A percentile compares a stretch with the other conserved stretches of the same genome.
Evolutionary conservation across 2,888 invertebrate species (phyloP).

Genomic region (Phragmatobia fuliginosa): DNA sequence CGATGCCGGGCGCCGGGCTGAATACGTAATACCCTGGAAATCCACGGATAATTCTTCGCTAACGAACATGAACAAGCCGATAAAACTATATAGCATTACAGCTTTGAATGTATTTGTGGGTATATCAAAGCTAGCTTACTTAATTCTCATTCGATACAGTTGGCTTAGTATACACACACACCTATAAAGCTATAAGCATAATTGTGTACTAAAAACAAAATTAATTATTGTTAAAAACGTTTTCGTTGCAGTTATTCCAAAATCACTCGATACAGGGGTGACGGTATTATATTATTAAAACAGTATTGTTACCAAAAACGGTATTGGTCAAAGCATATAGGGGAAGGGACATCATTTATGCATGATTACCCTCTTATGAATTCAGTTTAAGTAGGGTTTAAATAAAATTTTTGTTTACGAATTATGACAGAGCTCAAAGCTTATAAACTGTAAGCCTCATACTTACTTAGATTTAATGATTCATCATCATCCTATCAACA

Average conservation of each 20-base stretch:
- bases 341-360: conserved; percentile 24
- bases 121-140: neutral
- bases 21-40: conserved; percentile 57
- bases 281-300: neutral
- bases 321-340: conserved; percentile 19
- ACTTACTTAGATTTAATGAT: no score
- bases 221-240: neutral
- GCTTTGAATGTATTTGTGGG: neutral
- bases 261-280: neutral
- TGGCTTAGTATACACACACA: no score
- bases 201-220: neutral
- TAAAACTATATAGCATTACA: conserved; percentile 8
- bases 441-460: neutral
- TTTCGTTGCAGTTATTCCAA: neutral
- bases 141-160: neutral
- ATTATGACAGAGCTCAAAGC: neutral
- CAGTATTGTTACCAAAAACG: conserved; percentile 14
- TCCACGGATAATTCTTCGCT: conserved; percentile 35
- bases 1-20: conserved; percentile 58
- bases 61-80: conserved; percentile 30
- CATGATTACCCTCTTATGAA: conserved; percentile 19
- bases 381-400: conserved; percentile 15
- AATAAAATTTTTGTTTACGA: conserved; percentile 2
- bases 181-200: no score
- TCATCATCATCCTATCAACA: no score